Base-by-base conservation (phyloP, 2,888 invertebrate genomes). In the Conistra vaccinii region DNA sequence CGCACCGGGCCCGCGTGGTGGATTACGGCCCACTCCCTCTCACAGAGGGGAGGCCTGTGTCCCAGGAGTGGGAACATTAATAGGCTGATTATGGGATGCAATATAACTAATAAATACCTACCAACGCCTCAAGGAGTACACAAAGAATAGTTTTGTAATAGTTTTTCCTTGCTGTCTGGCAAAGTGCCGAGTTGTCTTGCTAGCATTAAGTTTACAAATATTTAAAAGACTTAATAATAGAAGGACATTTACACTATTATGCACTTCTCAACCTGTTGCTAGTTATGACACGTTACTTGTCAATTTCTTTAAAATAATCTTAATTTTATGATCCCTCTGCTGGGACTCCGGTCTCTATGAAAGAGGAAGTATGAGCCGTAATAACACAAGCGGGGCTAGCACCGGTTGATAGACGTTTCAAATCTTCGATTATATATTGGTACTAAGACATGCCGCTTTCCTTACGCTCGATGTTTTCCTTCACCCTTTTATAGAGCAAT, bases 171-270 rank as follows among this genome's bases (percentile, higher is more conserved):
- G 14, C 60, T 39, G 12, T 69, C 80, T 90, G 89, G 86, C 89
- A 65, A 67, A 26, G 58, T 84, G 92, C 91, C 91, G 82, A 89
- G 84, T 73, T 68, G 48, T 39, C 58, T 73, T 87, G 88, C 89
- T 87, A 81, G 84, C 74, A 82, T 88, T 89, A 10, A 92, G 91
- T 93, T 93, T 92, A 92, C 91, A 91, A 92, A 93, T 90, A 92
- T 90, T 90, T 85, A n/a, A 29, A 86, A 86, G 83, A 73, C 70
- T 85, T 7, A 0, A 77, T n/a, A 75, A 66, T 70, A 71, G 74
- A 81, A 85, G 83, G 87, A 87, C 85, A 80, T 86, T 81, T 71
- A 81, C 83, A 82, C 68, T 70, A 73, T 78, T 73, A 78, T 73
- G 63, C 57, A 76, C 55, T 72, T 63, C 69, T 75, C 74, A 76